Evolutionary conservation across 2,113 vertebrate species (phyloP).

Genomic region (Serilophus lunatus): DNA sequence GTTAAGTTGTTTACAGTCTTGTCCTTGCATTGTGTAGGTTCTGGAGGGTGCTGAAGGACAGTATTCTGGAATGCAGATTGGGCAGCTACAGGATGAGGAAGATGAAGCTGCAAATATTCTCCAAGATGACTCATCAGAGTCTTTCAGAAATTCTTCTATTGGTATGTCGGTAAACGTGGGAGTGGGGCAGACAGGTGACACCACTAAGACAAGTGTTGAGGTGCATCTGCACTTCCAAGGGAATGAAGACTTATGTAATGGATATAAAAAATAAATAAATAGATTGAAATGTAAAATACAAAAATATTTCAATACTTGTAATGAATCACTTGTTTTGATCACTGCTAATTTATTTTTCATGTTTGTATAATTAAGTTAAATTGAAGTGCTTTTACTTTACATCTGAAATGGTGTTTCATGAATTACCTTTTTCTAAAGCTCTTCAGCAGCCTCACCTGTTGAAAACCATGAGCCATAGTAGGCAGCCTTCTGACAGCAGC

Average conservation of each 20-base stretch:
- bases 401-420: not conserved
- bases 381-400: not conserved
- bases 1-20: not conserved
- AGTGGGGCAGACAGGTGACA: not conserved
- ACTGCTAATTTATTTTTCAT: constrained; percentile 7
- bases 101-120: constrained; percentile 78
- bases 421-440: constrained; percentile 67
- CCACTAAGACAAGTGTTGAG: not conserved
- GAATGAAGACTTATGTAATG: not conserved
- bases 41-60: constrained; percentile 90
- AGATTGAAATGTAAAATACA: not conserved
- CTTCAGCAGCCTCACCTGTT: constrained; percentile 86
- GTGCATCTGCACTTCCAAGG: not conserved
- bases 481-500: constrained; percentile 89
- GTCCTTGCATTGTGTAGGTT: constrained; percentile 71
- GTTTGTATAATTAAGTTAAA: constrained; percentile 6
- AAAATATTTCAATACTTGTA: not conserved
- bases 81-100: constrained; percentile 88
- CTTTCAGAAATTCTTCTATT: constrained; percentile 79
- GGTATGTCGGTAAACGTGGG: constrained; percentile 69
- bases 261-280: not conserved
- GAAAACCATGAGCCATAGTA: constrained; percentile 82
- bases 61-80: constrained; percentile 87
- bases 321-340: constrained; percentile 19
- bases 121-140: constrained; percentile 60